Conservation (phyloP, 1,140 invertebrate genomes). For the Ruditapes philippinarum region DNA sequence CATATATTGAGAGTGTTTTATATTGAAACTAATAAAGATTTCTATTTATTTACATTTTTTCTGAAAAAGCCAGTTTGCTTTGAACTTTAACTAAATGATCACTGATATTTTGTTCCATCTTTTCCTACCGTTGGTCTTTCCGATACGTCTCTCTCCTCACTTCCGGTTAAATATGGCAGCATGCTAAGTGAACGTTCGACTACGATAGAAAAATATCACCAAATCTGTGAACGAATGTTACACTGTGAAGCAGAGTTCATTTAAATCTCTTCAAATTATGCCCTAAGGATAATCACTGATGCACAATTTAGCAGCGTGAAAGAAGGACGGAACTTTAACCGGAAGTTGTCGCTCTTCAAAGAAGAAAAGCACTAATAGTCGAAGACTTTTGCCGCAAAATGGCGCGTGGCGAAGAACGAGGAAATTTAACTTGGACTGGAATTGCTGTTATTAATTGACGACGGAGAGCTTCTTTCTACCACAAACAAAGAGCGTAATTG, state of each 20-base stretch:
- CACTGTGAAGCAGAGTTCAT: constrained; percentile 55
- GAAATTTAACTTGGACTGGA: constrained; percentile 24
- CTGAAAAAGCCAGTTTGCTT: neutral
- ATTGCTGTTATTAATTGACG: constrained; percentile 50
- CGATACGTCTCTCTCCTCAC: constrained; percentile 31
- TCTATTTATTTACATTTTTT: neutral
- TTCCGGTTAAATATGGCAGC: constrained; percentile 67
- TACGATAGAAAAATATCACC: constrained; percentile 4
- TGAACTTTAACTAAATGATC: constrained; percentile 42
- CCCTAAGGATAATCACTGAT: constrained; percentile 55
- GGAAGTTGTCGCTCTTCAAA: constrained; percentile 64
- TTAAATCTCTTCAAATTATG: constrained; percentile 63
- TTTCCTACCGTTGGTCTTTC: constrained; percentile 33
- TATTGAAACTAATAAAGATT: neutral
- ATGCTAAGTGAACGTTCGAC: constrained; percentile 39
- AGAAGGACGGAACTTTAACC: constrained; percentile 50
- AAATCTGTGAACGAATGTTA: constrained; percentile 24
- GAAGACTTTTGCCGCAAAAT: constrained; percentile 55
- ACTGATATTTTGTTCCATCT: neutral
- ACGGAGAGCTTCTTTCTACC: neutral
- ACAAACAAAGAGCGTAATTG: constrained; percentile 65
- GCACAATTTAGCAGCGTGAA: constrained; percentile 64
- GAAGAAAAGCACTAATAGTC: constrained; percentile 64
- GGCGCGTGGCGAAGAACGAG: constrained; percentile 33
- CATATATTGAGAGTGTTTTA: no score